Evolutionary conservation across 2,888 invertebrate genomes (phyloP), one percentile per base, ranked within the genome.

Genomic region (Melipona beecheii): DNA sequence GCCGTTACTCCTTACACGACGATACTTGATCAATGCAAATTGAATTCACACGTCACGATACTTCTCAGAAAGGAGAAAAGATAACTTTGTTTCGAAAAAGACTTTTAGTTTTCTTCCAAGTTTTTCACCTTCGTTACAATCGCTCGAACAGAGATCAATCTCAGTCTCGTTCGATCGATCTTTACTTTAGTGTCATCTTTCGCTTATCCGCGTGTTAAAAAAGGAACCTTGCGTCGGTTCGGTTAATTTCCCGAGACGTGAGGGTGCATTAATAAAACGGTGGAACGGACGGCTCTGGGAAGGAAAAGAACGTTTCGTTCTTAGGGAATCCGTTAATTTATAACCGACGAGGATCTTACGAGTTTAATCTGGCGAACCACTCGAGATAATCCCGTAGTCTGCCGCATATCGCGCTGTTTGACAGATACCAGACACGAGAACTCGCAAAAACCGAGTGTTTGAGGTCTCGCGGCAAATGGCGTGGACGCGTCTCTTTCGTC

Each of bases 401-500:
- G 24, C 58, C 24, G 50, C 52, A 13, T 50, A 69, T 75, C 58
- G 60, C 19, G 24, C 52, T 43, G 64, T 73, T 2, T 60, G n/a
- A 75, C 69, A 69, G 65, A n/a, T 75, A 15, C 68, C 49, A 50
- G 75, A 65, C 54, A 36, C 65, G 36, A 31, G 24, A 19, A 68
- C 43, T 60, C n/a, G 75, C 36, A 15, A 69, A 69, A 50, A 2
- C 13, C 21, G 27, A 27, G 31, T 60, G 31, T 60, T 69, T 27
- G 60, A 60, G 15, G 60, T 62, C 50, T 6, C 17, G 9, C 50
- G n/a, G 52, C 62, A 52, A n/a, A 73, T 17, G 31, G 62, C 17
- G 49, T 17, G 52, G 73, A 64, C 27, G 31, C 62, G 62, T 64
- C 64, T 64, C 64, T 36, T 21, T 50, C 52, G 62, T 36, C 15